Evolutionary conservation across 2,888 invertebrate species (phyloP), one percentile per base, ranked within the genome.

Genomic region (Rhopalosiphum nymphaeae): DNA sequence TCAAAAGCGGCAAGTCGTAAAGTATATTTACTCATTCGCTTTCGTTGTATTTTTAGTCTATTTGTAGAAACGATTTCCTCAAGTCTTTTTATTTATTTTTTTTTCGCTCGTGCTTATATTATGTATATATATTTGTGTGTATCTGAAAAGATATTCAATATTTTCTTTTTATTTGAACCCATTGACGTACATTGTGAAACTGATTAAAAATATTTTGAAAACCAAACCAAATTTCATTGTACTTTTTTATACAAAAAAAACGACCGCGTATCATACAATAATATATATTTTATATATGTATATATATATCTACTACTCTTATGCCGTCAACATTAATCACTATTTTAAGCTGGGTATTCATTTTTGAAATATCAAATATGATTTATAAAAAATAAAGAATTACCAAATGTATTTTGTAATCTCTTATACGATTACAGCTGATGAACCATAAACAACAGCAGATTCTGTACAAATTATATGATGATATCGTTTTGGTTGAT

Each of bases 61-160:
- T 89, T 89, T 93, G 42, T 89, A 93, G 88, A 93, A 78, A 89
- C 92, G 92, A 56, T 93, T 93, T 93, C 78, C 92, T 78, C 92
- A 49, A 53, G n/a, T 29, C 49, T 67, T 92, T 89, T 78, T 93
- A 42, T 87, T 56, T 25, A 11, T 53, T 84, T 78, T 9, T 78
- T 42, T 53, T 44, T 26, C 16, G 11, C 26, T 36, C 11, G 13
- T 36, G 25, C 13, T 26, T 44, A 46, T 21, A 46, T 4, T 36
- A 16, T 16, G 42, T 91, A 53, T 61, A 90, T 78, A 67, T 78
- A 78, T 3, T 36, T 53, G 42, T 86, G 42, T 29, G n/a, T 3
- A 5, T 49, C 16, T 29, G 92, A 36, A 92, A 42, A 92, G 67
- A 87, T 92, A 67, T 92, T 92, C 92, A 67, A 53, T 88, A 92